Evolutionary conservation across 2,113 vertebrate species (phyloP).

Genomic region (Microcebus tavaratra): DNA sequence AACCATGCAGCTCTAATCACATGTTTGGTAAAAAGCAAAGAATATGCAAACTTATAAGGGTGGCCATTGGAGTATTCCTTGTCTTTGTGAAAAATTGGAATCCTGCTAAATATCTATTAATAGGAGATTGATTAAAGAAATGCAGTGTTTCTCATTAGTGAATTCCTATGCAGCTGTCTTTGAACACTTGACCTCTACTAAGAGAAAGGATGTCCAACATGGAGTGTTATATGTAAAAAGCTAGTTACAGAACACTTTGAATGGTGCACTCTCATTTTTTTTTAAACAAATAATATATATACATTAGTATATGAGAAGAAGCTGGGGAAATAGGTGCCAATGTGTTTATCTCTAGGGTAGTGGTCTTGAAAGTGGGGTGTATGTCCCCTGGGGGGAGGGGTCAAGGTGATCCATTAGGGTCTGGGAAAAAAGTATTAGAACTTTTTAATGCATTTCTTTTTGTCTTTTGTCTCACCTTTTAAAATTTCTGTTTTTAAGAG

Average conservation of each 20-base stretch:
- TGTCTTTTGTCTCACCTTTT: neutral
- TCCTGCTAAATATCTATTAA: neutral
- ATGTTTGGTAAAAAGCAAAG: neutral
- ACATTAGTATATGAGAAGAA: neutral
- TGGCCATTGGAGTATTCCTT: neutral
- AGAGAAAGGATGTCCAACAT: neutral
- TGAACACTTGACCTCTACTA: neutral
- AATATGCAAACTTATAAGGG: neutral
- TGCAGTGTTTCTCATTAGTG: neutral
- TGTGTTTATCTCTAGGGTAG: neutral
- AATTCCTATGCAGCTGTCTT: neutral
- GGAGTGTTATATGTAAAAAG: neutral
- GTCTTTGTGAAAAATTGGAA: neutral
- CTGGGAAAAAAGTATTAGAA: neutral
- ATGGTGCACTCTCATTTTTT: neutral
- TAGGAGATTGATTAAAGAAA: neutral
- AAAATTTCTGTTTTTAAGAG: neutral
- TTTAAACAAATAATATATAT: neutral
- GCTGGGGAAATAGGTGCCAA: neutral
- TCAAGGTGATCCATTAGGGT: neutral
- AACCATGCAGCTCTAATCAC: neutral
- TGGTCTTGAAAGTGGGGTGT: neutral
- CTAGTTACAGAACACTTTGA: neutral
- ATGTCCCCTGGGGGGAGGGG: neutral
- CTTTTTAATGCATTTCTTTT: neutral